Conservation (phyloP, 1,140 invertebrate genomes). For the Drosophila parabipectinata region DNA sequence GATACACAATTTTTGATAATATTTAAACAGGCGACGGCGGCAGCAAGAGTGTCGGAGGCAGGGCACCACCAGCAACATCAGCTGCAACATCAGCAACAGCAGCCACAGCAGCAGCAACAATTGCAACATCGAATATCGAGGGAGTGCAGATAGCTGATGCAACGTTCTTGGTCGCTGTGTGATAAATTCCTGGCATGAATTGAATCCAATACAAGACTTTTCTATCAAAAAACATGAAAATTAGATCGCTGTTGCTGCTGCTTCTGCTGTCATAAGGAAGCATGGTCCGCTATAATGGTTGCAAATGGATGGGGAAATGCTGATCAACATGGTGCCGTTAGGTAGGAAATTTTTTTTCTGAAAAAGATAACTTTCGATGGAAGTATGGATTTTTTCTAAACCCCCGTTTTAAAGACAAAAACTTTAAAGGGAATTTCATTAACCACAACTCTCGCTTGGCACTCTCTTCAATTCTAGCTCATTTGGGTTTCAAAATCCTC, state of each 20-base stretch:
- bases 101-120: conserved; percentile 13
- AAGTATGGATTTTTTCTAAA: background rate
- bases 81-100: conserved; percentile 32
- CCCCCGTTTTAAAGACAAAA: background rate
- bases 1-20: conserved; percentile 81
- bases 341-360: conserved; percentile 13
- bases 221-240: conserved; percentile 80
- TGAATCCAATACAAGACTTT: conserved; percentile 60
- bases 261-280: conserved; percentile 55
- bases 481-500: conserved; percentile 24
- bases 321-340: conserved; percentile 26
- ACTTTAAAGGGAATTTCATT: conserved; percentile 15
- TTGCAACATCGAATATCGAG: conserved; percentile 50
- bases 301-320: background rate
- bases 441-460: conserved; percentile 6
- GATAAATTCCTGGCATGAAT: conserved; percentile 72
- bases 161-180: conserved; percentile 40
- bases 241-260: conserved; percentile 53
- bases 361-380: background rate
- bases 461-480: conserved; percentile 51
- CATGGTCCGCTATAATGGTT: conserved; percentile 3
- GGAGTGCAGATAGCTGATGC: conserved; percentile 53
- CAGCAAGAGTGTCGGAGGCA: conserved; percentile 32
- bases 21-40: conserved; percentile 55
- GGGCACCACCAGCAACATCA: conserved; percentile 19